Conservation (phyloP, 2,888 invertebrate genomes). For the Agonopterix alstromeriana region DNA sequence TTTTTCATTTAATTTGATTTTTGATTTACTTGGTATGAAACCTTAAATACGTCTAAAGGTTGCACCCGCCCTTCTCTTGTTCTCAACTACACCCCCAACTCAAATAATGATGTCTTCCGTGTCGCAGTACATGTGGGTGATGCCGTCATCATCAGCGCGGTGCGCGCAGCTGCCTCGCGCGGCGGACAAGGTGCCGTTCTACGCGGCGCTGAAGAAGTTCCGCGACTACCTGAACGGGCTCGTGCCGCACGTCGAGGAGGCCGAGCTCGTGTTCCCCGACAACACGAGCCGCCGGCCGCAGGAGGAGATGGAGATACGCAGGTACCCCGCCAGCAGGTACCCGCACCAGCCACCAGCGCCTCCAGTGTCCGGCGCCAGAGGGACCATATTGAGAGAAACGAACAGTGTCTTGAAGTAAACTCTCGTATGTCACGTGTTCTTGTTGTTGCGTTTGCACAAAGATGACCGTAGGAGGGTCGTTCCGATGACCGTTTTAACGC, state of each 20-base stretch:
- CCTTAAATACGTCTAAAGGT: too few species aligned
- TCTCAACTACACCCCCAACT: too few species aligned
- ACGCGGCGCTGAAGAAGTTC: slow-evolving; percentile 95
- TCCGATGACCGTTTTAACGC: too few species aligned
- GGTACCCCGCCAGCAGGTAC: slow-evolving; percentile 23
- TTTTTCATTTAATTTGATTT: too few species aligned
- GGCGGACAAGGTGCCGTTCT: slow-evolving; percentile 98
- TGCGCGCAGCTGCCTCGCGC: slow-evolving; percentile 98
- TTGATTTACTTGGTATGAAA: too few species aligned
- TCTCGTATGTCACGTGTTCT: too few species aligned
- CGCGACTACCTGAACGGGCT: slow-evolving; percentile 95
- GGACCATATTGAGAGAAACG: neutral
- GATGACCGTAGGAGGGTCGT: too few species aligned
- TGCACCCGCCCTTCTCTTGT: too few species aligned
- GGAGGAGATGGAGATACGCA: slow-evolving; percentile 74
- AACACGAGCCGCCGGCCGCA: slow-evolving; percentile 65
- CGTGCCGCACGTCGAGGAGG: slow-evolving; percentile 89
- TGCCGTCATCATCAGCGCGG: slow-evolving; percentile 98
- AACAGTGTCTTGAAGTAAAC: neutral
- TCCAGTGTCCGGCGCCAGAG: neutral
- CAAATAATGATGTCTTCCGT: too few species aligned
- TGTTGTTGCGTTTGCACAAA: neutral
- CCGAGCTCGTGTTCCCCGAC: slow-evolving; percentile 89
- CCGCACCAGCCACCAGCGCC: neutral
- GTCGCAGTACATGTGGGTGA: slow-evolving; percentile 99